Base-by-base conservation (phyloP, 2,888 invertebrate species). In the Heliothis peltigera region DNA sequence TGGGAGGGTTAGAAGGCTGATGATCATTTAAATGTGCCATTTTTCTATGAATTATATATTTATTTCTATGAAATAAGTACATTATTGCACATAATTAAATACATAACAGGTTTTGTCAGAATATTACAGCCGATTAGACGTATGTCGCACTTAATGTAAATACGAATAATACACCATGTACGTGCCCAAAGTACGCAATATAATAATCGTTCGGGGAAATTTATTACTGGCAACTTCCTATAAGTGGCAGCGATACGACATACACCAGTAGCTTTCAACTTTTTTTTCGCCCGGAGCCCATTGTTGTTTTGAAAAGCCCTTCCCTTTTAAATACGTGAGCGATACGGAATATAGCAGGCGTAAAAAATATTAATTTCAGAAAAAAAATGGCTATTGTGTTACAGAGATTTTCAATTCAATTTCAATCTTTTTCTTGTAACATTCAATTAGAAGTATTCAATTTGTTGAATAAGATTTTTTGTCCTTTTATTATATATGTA, bases 151-250 rank as follows among this genome's bases (percentile, higher is more conserved):
- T 18, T 39, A 70, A 65, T 62, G 35, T 51, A n/a, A 39, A 39
- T 39, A 39, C 25, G 42, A 32, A 35, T 8, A 46, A 46, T 46
- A 51, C 35, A 49, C 49, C 5, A 8, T 2, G 10, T 22, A 66
- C 70, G 71, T 62, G 63, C 22, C 1, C 32, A 42, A 32, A 70
- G 70, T 70, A 65, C 62, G 48, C 22, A 61, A 49, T 32, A 48
- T 17, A 35, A 48, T 17, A 35, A 42, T 17, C 19, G 19, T 61
- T 48, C 22, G n/a, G 42, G 48, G 25, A 25, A 61, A 43, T 65
- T 39, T 70, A 64, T 49, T n/a, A 18, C 70, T 48, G 17, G 22
- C 70, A 6, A 70, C 47, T 60, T 64, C 60, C 39, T 64, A 69
- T 42, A 42, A 42, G 39, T 69, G 60, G 22, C 60, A 18, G 47